Evolutionary conservation across 1,140 invertebrate genomes (phyloP).

Genomic region (Luehdorfia chinensis): DNA sequence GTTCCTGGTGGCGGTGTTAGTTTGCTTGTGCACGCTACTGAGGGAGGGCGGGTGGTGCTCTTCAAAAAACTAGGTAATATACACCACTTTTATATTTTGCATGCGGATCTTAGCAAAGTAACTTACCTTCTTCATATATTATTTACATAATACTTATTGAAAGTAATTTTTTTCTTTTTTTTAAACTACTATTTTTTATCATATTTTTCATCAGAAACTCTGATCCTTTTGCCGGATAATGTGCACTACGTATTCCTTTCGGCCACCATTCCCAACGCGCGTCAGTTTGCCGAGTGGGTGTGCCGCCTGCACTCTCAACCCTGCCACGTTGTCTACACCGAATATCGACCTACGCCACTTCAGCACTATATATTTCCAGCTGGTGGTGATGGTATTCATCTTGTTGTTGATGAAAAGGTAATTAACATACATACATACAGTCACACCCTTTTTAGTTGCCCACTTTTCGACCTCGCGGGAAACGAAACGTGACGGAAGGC

Average conservation of each 20-base stretch:
- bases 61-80: no score
- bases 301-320: slow-evolving; percentile 97
- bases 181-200: not conserved
- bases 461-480: no score
- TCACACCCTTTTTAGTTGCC: no score
- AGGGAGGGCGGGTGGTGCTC: no score
- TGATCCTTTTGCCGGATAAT: slow-evolving; percentile 98
- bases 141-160: no score
- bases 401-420: slow-evolving; percentile 96
- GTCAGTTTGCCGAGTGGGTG: slow-evolving; percentile 99
- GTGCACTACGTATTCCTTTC: slow-evolving; percentile 99
- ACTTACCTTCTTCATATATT: no score
- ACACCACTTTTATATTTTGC: no score
- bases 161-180: slow-evolving; percentile 7
- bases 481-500: no score
- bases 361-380: slow-evolving; percentile 99
- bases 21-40: no score
- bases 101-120: no score
- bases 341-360: slow-evolving; percentile 97
- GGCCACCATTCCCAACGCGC: slow-evolving; percentile 99
- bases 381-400: slow-evolving; percentile 95
- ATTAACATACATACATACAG: no score
- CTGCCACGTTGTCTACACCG: slow-evolving; percentile 99
- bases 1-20: no score
- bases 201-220: slow-evolving; percentile 83